A percentile compares a stretch with the other conserved stretches of the same genome.
Evolutionary conservation across 1,140 invertebrate species (phyloP).

Genomic region (Cherax destructor): DNA sequence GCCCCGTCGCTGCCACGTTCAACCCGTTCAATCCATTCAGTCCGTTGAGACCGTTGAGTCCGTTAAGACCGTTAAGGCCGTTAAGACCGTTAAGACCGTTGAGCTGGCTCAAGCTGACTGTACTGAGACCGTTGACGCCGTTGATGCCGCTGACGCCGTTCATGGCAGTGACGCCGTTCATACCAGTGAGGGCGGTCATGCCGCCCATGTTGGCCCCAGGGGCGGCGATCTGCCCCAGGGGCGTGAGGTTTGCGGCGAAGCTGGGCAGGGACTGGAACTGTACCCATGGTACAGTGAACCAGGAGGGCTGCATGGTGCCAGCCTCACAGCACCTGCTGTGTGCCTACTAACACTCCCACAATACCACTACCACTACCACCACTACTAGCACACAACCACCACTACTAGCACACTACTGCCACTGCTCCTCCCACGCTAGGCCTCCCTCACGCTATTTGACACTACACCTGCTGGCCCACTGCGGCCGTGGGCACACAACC

Average conservation of each 20-base stretch:
- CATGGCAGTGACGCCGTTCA: slow-evolving; percentile 7
- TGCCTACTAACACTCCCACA: neutral
- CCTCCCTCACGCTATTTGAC: slow-evolving; percentile 1
- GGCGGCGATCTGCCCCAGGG: slow-evolving; percentile 24
- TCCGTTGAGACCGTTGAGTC: slow-evolving; percentile 34
- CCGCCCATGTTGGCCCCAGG: slow-evolving; percentile 16
- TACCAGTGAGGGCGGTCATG: slow-evolving; percentile 30
- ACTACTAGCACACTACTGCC: neutral
- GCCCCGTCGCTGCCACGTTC: slow-evolving; percentile 6
- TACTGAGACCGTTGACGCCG: slow-evolving; percentile 29
- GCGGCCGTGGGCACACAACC: neutral
- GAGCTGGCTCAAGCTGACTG: neutral
- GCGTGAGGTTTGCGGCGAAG: slow-evolving; percentile 15
- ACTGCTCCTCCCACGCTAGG: neutral
- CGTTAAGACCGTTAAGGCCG: slow-evolving; percentile 18
- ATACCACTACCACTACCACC: neutral
- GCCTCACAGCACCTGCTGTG: neutral
- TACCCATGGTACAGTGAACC: slow-evolving; percentile 52
- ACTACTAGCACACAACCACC: neutral
- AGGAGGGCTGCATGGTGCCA: slow-evolving; percentile 40
- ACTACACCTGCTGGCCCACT: neutral
- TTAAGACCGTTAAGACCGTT: slow-evolving; percentile 23
- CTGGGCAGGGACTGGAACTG: slow-evolving; percentile 49
- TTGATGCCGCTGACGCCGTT: slow-evolving; percentile 30
- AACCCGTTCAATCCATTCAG: slow-evolving; percentile 42